Conservation (phyloP, 2,888 invertebrate species). For the Stenodera caucasica region DNA sequence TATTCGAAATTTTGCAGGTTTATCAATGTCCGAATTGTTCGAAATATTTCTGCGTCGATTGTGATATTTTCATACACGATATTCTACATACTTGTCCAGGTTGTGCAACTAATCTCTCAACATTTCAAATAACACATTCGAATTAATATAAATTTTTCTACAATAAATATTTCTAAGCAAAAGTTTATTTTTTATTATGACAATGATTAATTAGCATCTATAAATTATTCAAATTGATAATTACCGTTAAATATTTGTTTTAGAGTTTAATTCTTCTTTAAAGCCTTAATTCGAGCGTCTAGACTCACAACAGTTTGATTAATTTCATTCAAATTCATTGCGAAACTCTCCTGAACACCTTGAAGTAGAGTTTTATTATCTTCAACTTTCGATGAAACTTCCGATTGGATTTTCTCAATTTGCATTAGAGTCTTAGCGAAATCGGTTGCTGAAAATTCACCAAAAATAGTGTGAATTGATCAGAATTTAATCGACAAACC, state of each 20-base stretch:
- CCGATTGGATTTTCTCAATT: slow-evolving; percentile 74
- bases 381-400: slow-evolving; percentile 71
- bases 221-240: slow-evolving; percentile 1
- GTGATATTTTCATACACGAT: slow-evolving; percentile 92
- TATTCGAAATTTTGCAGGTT: slow-evolving; percentile 62
- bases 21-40: slow-evolving; percentile 80
- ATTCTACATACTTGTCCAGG: slow-evolving; percentile 96
- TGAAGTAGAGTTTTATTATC: slow-evolving; percentile 77
- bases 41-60: slow-evolving; percentile 88
- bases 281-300: slow-evolving; percentile 70
- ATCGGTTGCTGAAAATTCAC: slow-evolving; percentile 71
- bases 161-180: slow-evolving; percentile 11
- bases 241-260: background rate
- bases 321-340: slow-evolving; percentile 75
- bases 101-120: slow-evolving; percentile 74
- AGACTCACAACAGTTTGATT: slow-evolving; percentile 74
- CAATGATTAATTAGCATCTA: slow-evolving; percentile 6
- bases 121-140: slow-evolving; percentile 52
- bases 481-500: slow-evolving; percentile 59
- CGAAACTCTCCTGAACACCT: slow-evolving; percentile 80
- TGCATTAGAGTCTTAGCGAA: slow-evolving; percentile 84
- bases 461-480: background rate
- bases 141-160: slow-evolving; percentile 22
- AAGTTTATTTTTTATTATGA: background rate
- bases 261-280: slow-evolving; percentile 57